A percentile compares a stretch with the other conserved stretches of the same genome.
Evolutionary conservation across 2,113 vertebrate species (phyloP).

Genomic region (Danio rerio): DNA sequence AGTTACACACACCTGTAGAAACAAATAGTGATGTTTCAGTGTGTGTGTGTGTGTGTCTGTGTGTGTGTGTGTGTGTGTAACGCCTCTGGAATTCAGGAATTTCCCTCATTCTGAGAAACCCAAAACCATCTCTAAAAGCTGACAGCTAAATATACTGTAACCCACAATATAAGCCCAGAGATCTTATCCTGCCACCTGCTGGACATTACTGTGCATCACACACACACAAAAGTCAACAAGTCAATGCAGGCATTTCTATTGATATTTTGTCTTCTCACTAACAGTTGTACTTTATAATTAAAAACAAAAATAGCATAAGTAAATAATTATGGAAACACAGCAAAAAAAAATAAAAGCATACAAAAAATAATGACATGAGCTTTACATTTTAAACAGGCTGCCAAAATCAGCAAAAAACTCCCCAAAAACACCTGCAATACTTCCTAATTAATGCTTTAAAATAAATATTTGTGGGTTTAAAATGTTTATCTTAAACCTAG

Average conservation of each 20-base stretch:
- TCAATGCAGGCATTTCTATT: neutral
- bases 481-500: no score
- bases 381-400: no score
- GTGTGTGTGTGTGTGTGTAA: slow-evolving; percentile 4
- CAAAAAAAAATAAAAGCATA: no score
- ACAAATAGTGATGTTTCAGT: slow-evolving; percentile 49
- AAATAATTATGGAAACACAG: no score
- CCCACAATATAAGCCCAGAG: neutral
- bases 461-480: no score
- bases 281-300: no score
- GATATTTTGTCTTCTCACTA: no score
- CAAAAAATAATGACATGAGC: no score
- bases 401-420: no score
- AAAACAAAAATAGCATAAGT: no score
- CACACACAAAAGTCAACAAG: neutral
- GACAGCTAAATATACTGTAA: neutral
- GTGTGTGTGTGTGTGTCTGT: neutral
- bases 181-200: slow-evolving; percentile 58
- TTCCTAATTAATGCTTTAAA: no score
- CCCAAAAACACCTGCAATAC: no score
- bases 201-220: slow-evolving; percentile 30
- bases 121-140: slow-evolving; percentile 18
- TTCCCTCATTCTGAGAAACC: slow-evolving; percentile 56
- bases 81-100: slow-evolving; percentile 62
- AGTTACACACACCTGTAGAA: slow-evolving; percentile 52